These are phyloP conservation scores for Florisuga fusca DNA, from an alignment of 2,797 vertebrate species.

Conservation along the genomic window DNA sequence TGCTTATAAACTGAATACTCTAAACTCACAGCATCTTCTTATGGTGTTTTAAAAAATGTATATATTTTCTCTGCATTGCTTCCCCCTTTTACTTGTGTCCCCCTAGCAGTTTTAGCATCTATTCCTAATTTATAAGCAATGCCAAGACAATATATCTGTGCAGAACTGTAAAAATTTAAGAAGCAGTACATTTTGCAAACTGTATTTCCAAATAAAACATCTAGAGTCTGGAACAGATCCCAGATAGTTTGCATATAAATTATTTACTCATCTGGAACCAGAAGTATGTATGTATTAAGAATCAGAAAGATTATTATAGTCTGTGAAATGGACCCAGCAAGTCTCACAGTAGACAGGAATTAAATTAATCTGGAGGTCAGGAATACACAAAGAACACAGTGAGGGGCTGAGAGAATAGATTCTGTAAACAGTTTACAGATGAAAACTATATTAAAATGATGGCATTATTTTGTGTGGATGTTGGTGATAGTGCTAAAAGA, in stretches of 20 bases:
- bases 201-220: conserved; percentile 36
- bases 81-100: background rate
- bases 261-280: conserved; percentile 40
- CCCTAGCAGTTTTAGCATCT: background rate
- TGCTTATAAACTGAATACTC: background rate
- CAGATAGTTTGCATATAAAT: conserved; percentile 15
- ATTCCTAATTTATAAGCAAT: conserved; percentile 15
- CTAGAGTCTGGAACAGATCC: conserved; percentile 20
- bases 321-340: background rate
- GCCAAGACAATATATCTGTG: background rate
- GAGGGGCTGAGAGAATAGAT: background rate
- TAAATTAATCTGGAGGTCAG: background rate
- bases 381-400: background rate
- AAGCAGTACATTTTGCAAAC: conserved; percentile 6
- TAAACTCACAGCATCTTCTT: conserved; percentile 32
- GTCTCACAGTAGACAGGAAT: background rate
- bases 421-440: background rate
- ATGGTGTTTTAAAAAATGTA: background rate
- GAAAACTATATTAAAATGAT: background rate
- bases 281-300: background rate
- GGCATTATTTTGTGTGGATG: background rate
- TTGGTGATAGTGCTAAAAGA: background rate
- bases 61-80: background rate
- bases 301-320: conserved; percentile 15
- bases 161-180: conserved; percentile 26